Evolutionary conservation across 2,797 vertebrate genomes (phyloP).

Genomic region (Pteronotus mesoamericanus): DNA sequence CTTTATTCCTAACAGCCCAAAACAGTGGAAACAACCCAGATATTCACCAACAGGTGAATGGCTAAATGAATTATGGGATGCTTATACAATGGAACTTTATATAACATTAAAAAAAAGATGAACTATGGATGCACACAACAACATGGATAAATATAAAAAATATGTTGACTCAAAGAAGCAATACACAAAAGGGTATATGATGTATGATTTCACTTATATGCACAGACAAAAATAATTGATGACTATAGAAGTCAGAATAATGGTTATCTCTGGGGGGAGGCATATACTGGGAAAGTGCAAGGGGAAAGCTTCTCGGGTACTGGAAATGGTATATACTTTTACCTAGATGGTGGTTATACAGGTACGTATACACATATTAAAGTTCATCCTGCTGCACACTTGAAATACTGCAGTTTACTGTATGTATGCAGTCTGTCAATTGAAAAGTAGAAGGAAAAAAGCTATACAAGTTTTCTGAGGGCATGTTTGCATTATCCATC

Average conservation of each 20-base stretch:
- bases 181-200: not conserved
- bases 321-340: not conserved
- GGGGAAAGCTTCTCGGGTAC: not conserved
- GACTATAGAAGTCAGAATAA: no score
- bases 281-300: not conserved
- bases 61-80: not conserved
- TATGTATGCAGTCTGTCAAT: not conserved
- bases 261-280: not conserved
- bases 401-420: not conserved
- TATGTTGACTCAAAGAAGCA: not conserved
- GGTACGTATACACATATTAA: not conserved
- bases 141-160: not conserved
- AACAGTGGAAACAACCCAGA: not conserved
- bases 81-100: not conserved
- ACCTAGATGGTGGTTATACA: not conserved
- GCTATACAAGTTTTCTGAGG: not conserved
- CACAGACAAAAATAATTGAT: no score
- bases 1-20: no score
- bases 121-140: not conserved
- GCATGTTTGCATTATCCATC: not conserved
- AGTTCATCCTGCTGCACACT: not conserved
- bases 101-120: not conserved
- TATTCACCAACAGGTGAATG: not conserved
- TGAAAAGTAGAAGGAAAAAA: conserved; percentile 4
- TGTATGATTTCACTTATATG: not conserved